phyloP scores from a whole-genome alignment of 1,140 invertebrate species.

The Schlechtendalia chinensis region DNA sequence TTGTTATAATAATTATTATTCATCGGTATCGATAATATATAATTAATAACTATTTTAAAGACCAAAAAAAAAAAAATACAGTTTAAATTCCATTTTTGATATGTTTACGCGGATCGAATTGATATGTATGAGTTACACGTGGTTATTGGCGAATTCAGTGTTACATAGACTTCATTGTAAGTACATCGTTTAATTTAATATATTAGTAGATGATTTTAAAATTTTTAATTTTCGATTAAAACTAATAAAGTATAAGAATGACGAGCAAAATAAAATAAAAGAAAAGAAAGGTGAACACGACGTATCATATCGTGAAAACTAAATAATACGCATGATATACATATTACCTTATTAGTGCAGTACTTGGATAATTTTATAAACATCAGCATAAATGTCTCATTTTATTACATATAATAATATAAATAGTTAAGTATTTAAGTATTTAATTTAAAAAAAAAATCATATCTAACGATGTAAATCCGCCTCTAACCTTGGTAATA shows the following conservation, averaged over 20 bases:
- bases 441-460: conserved; percentile 17
- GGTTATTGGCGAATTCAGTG: conserved; percentile 15
- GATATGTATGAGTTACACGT: conserved; percentile 28
- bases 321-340: background rate
- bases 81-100: conserved; percentile 40
- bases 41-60: conserved; percentile 11
- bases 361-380: too few relatives aligned
- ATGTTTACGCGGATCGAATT: conserved; percentile 22
- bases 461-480: conserved; percentile 11
- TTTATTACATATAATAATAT: too few relatives aligned
- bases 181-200: background rate
- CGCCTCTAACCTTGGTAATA: conserved; percentile 15
- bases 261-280: too few relatives aligned
- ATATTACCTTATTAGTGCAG: too few relatives aligned
- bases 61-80: conserved; percentile 2
- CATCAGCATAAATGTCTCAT: too few relatives aligned
- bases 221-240: too few relatives aligned
- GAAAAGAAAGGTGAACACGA: too few relatives aligned
- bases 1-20: conserved; percentile 18
- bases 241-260: too few relatives aligned
- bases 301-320: background rate
- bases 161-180: background rate
- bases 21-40: conserved; percentile 5
- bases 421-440: too few relatives aligned
- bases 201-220: background rate